Evolutionary conservation across 2,113 vertebrate genomes (phyloP).

Genomic region (Cnemophilus loriae): DNA sequence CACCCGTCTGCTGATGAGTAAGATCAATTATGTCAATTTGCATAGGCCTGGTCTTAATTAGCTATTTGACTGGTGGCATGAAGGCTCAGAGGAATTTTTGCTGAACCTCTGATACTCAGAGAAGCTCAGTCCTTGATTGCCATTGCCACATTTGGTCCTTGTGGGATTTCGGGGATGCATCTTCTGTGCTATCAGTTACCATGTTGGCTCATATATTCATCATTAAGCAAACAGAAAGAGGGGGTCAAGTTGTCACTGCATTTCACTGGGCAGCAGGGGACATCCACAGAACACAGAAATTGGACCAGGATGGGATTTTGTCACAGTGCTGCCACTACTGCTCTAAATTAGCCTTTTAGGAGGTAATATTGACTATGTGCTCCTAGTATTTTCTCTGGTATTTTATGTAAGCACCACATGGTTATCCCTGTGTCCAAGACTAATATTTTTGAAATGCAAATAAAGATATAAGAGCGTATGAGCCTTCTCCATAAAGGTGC

Average conservation of each 20-base stretch:
- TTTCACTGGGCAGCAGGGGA: neutral
- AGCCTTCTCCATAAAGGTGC: neutral
- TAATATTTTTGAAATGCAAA: neutral
- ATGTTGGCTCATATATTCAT: neutral
- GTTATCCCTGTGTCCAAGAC: neutral
- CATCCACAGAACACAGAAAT: neutral
- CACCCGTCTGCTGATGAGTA: neutral
- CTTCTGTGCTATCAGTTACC: neutral
- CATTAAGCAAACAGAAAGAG: neutral
- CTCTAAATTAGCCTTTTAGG: neutral
- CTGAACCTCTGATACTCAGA: neutral
- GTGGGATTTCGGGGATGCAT: neutral
- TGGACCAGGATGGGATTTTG: neutral
- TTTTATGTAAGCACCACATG: neutral
- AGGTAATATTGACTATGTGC: neutral
- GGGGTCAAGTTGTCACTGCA: neutral
- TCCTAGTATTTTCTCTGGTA: neutral
- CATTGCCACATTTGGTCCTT: neutral
- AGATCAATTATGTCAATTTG: neutral
- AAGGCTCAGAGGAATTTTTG: neutral
- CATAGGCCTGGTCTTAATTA: neutral
- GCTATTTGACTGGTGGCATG: neutral
- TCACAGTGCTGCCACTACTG: fast-evolving
- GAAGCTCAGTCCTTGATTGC: neutral
- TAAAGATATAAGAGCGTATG: neutral